These are phyloP conservation scores for Tupaia chinensis DNA, from an alignment of 2,113 vertebrate species.

Conservation along the genomic window DNA sequence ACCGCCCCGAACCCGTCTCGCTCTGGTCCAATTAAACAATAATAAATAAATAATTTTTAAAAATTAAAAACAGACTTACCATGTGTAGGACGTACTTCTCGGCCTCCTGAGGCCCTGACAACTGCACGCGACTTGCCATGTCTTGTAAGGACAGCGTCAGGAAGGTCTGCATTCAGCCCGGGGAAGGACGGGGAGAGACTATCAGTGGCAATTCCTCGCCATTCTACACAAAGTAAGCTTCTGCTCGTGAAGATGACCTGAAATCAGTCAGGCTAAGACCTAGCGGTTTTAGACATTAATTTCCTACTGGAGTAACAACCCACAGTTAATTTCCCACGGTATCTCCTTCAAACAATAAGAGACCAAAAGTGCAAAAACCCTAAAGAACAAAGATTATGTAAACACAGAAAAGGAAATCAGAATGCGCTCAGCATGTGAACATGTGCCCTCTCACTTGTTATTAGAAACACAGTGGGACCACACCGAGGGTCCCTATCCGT, in stretches of 20 bases:
- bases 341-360: background rate
- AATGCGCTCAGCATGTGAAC: background rate
- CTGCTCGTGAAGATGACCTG: background rate
- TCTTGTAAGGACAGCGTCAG: slow-evolving; percentile 99
- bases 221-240: background rate
- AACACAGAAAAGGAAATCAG: background rate
- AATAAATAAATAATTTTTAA: background rate
- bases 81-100: slow-evolving; percentile 99
- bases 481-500: background rate
- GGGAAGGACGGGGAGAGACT: no score
- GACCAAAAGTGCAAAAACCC: background rate
- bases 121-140: slow-evolving; percentile 99
- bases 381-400: background rate
- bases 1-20: no score
- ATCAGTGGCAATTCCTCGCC: background rate
- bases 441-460: background rate
- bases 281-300: background rate
- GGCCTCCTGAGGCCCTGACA: slow-evolving; percentile 97
- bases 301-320: background rate
- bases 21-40: no score
- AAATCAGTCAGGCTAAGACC: background rate
- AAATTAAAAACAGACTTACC: slow-evolving; percentile 87
- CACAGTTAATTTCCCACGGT: background rate
- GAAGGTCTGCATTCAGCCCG: slow-evolving; percentile 91
- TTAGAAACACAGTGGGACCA: background rate